Percentiles rank a stretch among this genome's conserved stretches.
These are phyloP conservation scores for Mesocentrotus franciscanus DNA, from an alignment of 53 echinoderm and acorn worm genomes.

Conservation along the genomic window DNA sequence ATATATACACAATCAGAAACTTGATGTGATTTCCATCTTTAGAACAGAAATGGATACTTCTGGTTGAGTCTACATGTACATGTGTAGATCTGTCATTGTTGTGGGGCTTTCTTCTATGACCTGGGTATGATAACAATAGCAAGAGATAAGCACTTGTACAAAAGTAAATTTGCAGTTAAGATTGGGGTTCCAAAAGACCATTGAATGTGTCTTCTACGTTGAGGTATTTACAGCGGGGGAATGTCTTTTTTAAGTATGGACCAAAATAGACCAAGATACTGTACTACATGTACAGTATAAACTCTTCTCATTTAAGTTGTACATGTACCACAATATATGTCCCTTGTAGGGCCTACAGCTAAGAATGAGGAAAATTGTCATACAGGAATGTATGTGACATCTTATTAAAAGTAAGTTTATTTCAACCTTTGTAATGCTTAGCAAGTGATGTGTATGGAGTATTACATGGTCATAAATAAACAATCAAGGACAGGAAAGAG, in stretches of 20 bases:
- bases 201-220: background rate
- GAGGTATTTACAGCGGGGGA: background rate
- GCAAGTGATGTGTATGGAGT: background rate
- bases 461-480: background rate
- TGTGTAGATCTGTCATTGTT: background rate
- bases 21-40: too few species aligned
- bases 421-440: background rate
- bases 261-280: background rate
- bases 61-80: too few species aligned
- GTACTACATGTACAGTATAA: background rate
- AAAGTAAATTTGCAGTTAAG: conserved; percentile 22
- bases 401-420: background rate
- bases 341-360: background rate
- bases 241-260: conserved; percentile 22
- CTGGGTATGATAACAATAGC: conserved; percentile 25
- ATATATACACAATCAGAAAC: too few species aligned
- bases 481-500: background rate
- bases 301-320: background rate
- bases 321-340: background rate
- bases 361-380: background rate
- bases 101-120: background rate
- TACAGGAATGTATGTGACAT: background rate
- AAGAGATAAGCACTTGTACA: conserved; percentile 6
- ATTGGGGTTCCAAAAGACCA: background rate
- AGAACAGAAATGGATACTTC: background rate